Percentiles rank a stretch among this genome's conserved stretches.
Conservation (phyloP, 2,797 vertebrate genomes). For the Melanotaenia trifasciata region DNA sequence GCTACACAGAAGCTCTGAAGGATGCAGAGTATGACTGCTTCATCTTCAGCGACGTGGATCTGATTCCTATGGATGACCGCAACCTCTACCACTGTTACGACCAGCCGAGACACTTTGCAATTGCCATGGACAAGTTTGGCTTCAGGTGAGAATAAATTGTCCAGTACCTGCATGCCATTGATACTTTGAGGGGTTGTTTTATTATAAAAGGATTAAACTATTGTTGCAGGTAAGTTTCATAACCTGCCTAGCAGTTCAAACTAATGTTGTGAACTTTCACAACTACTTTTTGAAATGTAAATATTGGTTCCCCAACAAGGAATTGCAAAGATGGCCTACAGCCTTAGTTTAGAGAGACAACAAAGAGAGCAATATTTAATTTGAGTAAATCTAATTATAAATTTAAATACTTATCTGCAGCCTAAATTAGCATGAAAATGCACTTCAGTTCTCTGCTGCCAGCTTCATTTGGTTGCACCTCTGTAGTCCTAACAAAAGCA, state of each 20-base stretch:
- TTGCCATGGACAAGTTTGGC: slow-evolving; percentile 99
- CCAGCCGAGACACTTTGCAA: slow-evolving; percentile 96
- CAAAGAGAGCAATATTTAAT: slow-evolving; percentile 38
- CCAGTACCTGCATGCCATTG: neutral
- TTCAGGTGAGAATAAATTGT: slow-evolving; percentile 86
- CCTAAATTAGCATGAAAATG: slow-evolving; percentile 49
- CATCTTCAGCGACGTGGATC: slow-evolving; percentile 98
- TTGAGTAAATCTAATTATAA: slow-evolving; percentile 50
- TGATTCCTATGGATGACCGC: slow-evolving; percentile 98
- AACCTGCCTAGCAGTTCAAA: neutral
- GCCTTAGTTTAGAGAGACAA: slow-evolving; percentile 31
- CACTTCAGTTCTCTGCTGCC: slow-evolving; percentile 38
- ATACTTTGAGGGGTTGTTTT: neutral
- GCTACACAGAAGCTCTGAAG: slow-evolving; percentile 93
- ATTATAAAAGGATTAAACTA: neutral
- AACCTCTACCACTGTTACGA: slow-evolving; percentile 98
- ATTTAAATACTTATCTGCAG: slow-evolving; percentile 43
- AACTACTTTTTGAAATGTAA: slow-evolving; percentile 7
- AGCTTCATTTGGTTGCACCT: slow-evolving; percentile 45
- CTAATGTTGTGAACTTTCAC: neutral
- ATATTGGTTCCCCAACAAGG: slow-evolving; percentile 10
- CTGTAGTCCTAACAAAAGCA: slow-evolving; percentile 25
- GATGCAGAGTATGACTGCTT: slow-evolving; percentile 96
- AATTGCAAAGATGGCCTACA: slow-evolving; percentile 3
- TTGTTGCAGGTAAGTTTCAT: neutral